Conservation (phyloP, 92 coral and sea anemone species). For the Plumapathes pennacea region DNA sequence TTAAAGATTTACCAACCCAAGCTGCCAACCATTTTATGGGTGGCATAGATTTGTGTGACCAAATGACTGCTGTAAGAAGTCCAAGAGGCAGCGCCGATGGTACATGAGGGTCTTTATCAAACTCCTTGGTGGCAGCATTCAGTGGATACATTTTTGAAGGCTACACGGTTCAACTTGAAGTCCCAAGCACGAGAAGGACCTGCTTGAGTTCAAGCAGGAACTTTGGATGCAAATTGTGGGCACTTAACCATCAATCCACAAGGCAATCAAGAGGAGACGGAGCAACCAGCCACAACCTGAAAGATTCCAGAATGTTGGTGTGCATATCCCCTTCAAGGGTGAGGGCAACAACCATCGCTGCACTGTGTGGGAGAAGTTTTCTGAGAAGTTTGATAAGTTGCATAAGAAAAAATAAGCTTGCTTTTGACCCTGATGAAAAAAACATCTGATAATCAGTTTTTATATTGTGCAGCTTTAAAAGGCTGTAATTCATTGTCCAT, state of each 20-base stretch:
- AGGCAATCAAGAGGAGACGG: constrained; percentile 32
- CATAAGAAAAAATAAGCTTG: too few relatives aligned
- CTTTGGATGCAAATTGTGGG: constrained; percentile 42
- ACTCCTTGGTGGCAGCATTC: constrained; percentile 16
- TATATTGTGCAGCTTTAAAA: too few relatives aligned
- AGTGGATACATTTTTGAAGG: constrained; percentile 41
- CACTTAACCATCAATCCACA: constrained; percentile 11
- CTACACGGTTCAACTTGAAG: constrained; percentile 16
- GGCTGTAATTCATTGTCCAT: too few relatives aligned
- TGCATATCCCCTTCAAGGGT: constrained; percentile 38
- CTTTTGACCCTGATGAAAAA: too few relatives aligned
- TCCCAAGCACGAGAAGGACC: constrained; percentile 29
- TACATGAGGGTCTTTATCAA: constrained; percentile 47
- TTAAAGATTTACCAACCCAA: constrained; percentile 18
- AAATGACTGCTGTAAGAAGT: constrained; percentile 54
- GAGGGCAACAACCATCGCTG: constrained; percentile 39
- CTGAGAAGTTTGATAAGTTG: too few relatives aligned
- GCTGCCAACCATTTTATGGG: constrained; percentile 52
- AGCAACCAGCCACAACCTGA: constrained; percentile 11
- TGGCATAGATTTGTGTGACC: constrained; percentile 58
- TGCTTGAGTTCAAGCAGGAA: constrained; percentile 29
- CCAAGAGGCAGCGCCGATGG: constrained; percentile 44
- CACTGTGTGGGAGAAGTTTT: constrained; percentile 28
- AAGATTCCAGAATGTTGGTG: constrained; percentile 30
- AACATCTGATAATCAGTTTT: too few relatives aligned